Percentiles rank a stretch among this genome's conserved stretches.
These are phyloP conservation scores for Hesperia comma DNA, from an alignment of 2,888 invertebrate species.

Conservation along the genomic window DNA sequence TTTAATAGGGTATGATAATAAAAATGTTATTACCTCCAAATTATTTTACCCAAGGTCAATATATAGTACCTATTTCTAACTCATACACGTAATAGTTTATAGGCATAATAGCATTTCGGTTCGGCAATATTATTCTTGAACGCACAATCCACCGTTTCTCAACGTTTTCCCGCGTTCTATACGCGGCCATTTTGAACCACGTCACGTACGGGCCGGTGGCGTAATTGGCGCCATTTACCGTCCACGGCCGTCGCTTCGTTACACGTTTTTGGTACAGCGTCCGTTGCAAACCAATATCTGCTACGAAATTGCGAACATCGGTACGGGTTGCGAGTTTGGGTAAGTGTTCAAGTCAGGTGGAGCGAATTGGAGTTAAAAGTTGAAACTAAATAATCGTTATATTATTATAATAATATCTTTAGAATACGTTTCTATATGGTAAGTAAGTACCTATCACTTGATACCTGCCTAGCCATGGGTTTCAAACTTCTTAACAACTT, in stretches of 20 bases:
- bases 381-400: no score
- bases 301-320: conserved; percentile 40
- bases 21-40: no score
- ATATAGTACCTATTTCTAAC: no score
- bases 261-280: conserved; percentile 51
- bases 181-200: conserved; percentile 65
- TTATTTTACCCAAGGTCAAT: no score
- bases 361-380: conserved; percentile 22
- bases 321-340: conserved; percentile 37
- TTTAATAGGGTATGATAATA: no score
- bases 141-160: conserved; percentile 27
- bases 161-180: conserved; percentile 32
- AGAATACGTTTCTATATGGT: no score
- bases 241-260: conserved; percentile 62
- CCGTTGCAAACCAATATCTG: conserved; percentile 51
- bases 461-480: no score
- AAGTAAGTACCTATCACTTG: no score
- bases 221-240: conserved; percentile 81
- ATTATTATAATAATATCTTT: no score
- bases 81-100: no score
- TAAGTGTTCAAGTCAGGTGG: conserved; percentile 31
- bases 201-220: conserved; percentile 75
- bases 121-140: not conserved
- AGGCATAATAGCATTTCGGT: not conserved
- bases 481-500: no score